Evolutionary conservation across 64 coral and sea anemone genomes (phyloP).

Genomic region (Exaiptasia diaphana): DNA sequence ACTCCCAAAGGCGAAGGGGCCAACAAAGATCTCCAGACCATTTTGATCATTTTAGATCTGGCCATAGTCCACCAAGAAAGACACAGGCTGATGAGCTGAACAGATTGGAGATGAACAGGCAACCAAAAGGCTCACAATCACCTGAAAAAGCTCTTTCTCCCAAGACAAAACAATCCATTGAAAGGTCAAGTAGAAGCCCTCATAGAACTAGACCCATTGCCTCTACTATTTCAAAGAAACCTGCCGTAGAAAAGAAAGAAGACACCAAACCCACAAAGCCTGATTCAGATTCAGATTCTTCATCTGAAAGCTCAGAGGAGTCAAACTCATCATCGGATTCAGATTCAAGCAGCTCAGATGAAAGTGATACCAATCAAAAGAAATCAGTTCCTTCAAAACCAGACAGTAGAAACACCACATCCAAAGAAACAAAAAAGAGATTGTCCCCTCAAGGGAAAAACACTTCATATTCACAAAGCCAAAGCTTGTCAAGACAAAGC

Average conservation of each 20-base stretch:
- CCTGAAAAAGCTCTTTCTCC: no score
- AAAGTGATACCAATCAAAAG: background rate
- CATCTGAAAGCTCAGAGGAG: background rate
- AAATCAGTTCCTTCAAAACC: background rate
- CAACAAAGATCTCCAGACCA: no score
- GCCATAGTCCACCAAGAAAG: no score
- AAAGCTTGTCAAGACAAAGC: no score
- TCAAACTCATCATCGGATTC: background rate
- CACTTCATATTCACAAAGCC: background rate
- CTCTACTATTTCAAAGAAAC: no score
- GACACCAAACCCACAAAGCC: background rate
- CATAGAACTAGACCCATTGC: no score
- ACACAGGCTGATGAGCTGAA: no score
- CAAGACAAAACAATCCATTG: no score
- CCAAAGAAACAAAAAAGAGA: background rate
- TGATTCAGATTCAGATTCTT: background rate
- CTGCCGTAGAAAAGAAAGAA: slow-evolving; percentile 9
- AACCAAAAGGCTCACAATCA: no score
- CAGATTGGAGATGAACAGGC: background rate
- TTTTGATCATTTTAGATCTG: no score
- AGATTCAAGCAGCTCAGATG: background rate
- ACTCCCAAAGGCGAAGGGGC: no score
- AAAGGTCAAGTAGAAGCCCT: no score
- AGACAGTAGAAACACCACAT: background rate
- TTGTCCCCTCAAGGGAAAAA: background rate